Conservation (phyloP, 2,888 invertebrate species). For the Blastobasis adustella region DNA sequence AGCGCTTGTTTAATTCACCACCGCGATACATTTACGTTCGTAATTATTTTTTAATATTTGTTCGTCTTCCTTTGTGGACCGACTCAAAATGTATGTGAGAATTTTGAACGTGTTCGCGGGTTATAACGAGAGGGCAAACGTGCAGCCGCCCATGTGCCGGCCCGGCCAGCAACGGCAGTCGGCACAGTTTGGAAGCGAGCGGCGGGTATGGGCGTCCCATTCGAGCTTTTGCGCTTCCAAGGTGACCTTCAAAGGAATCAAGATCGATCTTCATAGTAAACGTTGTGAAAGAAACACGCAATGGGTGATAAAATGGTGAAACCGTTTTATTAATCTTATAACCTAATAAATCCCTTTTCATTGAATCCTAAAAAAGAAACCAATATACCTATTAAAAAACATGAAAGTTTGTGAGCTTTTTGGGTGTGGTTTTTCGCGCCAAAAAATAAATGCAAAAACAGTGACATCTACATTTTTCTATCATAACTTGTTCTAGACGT, state of each 20-base stretch:
- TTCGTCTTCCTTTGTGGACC: neutral
- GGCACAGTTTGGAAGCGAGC: constrained; percentile 7
- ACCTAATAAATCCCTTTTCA: too few relatives aligned
- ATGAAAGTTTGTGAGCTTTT: neutral
- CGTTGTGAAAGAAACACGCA: neutral
- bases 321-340: too few relatives aligned
- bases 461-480: too few relatives aligned
- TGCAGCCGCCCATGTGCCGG: constrained; percentile 30
- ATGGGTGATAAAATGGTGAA: too few relatives aligned
- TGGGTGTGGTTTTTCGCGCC: neutral
- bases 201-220: constrained; percentile 13
- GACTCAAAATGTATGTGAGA: neutral
- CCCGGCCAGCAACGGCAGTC: constrained; percentile 17
- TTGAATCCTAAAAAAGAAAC: too few relatives aligned
- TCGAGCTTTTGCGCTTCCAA: constrained; percentile 61
- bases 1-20: neutral
- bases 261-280: constrained; percentile 32
- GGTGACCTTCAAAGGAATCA: constrained; percentile 52
- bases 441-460: neutral
- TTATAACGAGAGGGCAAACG: constrained; percentile 16
- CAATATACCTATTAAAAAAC: too few relatives aligned
- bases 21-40: neutral
- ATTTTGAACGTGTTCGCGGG: neutral
- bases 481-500: too few relatives aligned
- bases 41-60: neutral